Conservation (phyloP, 37 sponge, comb jelly and placozoan species). For the Mnemiopsis leidyi region DNA sequence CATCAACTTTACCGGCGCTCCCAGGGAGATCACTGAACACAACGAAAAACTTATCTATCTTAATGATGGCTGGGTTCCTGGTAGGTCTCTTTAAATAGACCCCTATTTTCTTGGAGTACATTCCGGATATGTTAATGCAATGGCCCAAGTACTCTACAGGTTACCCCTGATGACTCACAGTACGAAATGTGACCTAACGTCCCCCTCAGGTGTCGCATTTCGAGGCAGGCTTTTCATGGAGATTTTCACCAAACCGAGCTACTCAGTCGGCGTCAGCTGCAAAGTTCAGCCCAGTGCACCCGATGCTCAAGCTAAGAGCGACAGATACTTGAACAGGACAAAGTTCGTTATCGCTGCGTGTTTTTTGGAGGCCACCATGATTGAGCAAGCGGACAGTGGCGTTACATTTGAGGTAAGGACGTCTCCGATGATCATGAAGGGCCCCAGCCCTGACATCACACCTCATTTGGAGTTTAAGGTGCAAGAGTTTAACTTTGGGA, state of each 20-base stretch:
- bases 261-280: neutral
- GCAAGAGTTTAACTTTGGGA: too few species aligned
- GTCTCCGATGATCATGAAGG: too few species aligned
- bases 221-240: constrained; percentile 31
- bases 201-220: neutral
- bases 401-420: constrained; percentile 5
- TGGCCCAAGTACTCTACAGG: neutral
- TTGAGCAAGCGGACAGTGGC: neutral
- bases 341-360: neutral
- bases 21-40: constrained; percentile 14
- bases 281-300: neutral
- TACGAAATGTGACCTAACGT: too few species aligned
- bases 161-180: neutral
- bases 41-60: neutral
- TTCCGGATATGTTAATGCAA: neutral
- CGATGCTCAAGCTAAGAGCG: neutral
- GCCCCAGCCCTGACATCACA: too few species aligned
- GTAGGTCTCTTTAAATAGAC: neutral
- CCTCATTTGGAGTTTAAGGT: too few species aligned
- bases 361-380: neutral
- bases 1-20: constrained; percentile 31
- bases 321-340: neutral
- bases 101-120: neutral
- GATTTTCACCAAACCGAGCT: constrained; percentile 30
- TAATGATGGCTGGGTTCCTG: neutral